Evolutionary conservation across 2,888 invertebrate genomes (phyloP), one percentile per base, ranked within the genome.

Genomic region (Sphinx pinastri): DNA sequence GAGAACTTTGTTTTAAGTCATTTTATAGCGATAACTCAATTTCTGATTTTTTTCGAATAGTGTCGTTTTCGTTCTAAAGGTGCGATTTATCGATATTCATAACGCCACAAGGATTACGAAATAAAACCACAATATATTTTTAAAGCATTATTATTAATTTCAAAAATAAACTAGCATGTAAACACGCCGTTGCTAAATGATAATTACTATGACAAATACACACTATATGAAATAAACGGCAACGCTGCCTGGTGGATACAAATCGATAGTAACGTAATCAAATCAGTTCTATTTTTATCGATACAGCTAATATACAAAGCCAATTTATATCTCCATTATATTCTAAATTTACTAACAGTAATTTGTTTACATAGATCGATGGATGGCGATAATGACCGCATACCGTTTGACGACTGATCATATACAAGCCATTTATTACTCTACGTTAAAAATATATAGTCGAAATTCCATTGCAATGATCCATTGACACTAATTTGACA

Each of bases 131-230:
- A 69, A 68, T 66, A 69, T 76, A 83, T 85, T 80, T 92, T 91
- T 89, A 88, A 91, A 92, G 90, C 89, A 82, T 88, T 68, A 66
- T 93, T 91, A 92, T 91, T 93, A 89, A 91, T 90, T 92, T 92
- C 89, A 91, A 93, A 92, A 87, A 92, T 91, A 90, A 92, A 88
- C 91, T 91, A 92, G 87, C 90, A 90, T 86, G 87, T 90, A 89
- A 90, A 89, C 92, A 93, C 91, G 86, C 91, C 85, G 81, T 88
- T 85, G 86, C 89, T 90, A 89, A 83, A 88, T 88, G 83, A 89
- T 87, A 85, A 88, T 66, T 89, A 85, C 89, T 91, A 92, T 91
- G 88, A 91, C 87, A 90, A 88, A 87, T 87, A 92, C 89, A 89
- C 88, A 88, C 89, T 84, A 83, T 84, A 83, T 82, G 78, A 75